phyloP scores from a whole-genome alignment of 92 coral and sea anemone species.

The Paragorgia papillata region DNA sequence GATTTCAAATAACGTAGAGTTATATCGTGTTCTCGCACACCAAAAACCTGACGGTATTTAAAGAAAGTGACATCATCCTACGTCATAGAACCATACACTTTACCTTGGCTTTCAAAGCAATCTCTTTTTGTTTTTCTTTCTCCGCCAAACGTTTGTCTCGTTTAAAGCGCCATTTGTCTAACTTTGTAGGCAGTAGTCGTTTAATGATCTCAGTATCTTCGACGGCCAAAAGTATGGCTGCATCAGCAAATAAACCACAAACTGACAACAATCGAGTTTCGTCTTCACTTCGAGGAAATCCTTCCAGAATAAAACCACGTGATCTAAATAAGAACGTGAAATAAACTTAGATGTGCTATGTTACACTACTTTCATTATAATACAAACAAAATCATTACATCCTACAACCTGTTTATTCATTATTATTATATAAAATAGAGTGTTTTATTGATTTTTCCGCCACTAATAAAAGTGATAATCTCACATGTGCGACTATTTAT shows the following conservation, averaged over 20 bases:
- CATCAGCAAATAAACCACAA: constrained; percentile 84
- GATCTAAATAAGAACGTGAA: constrained; percentile 53
- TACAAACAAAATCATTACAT: too few relatives aligned
- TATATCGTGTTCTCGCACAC: too few relatives aligned
- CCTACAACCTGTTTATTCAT: too few relatives aligned
- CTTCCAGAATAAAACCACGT: constrained; percentile 89
- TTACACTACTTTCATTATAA: neutral
- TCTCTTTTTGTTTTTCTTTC: constrained; percentile 79
- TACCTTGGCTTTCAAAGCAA: constrained; percentile 82
- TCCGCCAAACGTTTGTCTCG: constrained; percentile 91
- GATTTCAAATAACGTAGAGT: too few relatives aligned
- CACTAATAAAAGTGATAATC: too few relatives aligned
- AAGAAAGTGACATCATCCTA: too few relatives aligned
- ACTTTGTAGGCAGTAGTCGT: constrained; percentile 78
- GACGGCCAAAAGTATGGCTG: constrained; percentile 76
- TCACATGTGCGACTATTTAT: too few relatives aligned
- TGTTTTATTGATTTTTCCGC: too few relatives aligned
- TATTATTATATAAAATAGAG: too few relatives aligned
- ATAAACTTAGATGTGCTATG: neutral
- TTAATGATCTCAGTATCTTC: constrained; percentile 87
- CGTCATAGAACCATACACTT: too few relatives aligned
- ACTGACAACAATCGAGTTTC: constrained; percentile 81
- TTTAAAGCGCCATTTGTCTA: constrained; percentile 86
- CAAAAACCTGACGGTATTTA: too few relatives aligned
- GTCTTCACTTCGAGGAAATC: constrained; percentile 83